Evolutionary conservation across 2,113 vertebrate genomes (phyloP), one percentile per base, ranked within the genome.

Genomic region (Catharus minimus): DNA sequence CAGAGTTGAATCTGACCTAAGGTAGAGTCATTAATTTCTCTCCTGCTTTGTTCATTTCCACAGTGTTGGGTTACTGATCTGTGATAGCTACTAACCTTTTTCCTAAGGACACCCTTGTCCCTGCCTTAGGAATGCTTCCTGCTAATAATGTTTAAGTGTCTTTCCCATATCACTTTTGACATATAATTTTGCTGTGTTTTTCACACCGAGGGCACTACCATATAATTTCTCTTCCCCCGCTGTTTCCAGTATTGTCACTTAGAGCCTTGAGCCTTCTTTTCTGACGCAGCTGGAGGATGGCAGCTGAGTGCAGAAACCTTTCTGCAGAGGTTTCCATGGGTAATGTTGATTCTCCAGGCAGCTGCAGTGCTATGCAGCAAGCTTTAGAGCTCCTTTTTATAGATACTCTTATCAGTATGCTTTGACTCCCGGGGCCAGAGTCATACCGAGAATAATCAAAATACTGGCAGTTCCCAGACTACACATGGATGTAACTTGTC

Each of bases 311-410:
- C 53, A 86, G 68, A 92, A 91, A 22, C 52, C 14, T 75, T 89
- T 93, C 71, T 91, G 87, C 79, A 82, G 76, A 93, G 68, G 57
- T 84, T 96, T 89, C 71, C 43, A 33, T 44, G 92, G 78, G 55
- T 88, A 83, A 91, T 80, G 90, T 86, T 95, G 87, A 92, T 92
- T 90, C 68, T 94, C 80, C 85, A 93, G 86, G 78, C 77, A 3
- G 73, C 66, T 93, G 69, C 27, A 13, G 62, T 39, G 66, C 32
- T 61, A 50, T 30, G 80, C 61, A 88, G 69, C 66, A 78, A 83
- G 68, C 86, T 81, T 84, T 71, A 53, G 53, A 75, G 80, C 41
- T 94, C 80, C 92, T 89, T 93, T 91, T 95, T 92, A 88, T 88
- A 95, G 88, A 62, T 75, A 65, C 65, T 77, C 36, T 6, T 75